Conservation (phyloP, 2,797 vertebrate genomes). For the Rhinogobio ventralis region DNA sequence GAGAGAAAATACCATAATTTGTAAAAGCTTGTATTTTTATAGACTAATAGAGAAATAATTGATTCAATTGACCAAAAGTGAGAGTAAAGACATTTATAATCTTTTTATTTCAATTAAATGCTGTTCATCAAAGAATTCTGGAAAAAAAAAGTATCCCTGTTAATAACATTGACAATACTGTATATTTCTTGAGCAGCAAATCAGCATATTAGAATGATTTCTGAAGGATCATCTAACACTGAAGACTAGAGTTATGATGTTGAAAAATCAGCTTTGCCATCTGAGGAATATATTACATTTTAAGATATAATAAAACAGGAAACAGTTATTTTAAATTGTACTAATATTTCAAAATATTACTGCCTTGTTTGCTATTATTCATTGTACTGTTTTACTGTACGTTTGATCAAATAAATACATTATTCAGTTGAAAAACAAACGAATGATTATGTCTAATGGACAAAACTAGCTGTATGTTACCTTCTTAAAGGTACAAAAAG, state of each 20-base stretch:
- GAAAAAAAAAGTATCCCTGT: no score
- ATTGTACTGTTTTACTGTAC: background rate
- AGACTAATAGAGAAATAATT: background rate
- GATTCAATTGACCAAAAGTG: no score
- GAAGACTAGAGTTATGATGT: background rate
- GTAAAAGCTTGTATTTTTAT: conserved; percentile 13
- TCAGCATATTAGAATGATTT: background rate
- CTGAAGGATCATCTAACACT: background rate
- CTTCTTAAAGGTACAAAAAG: background rate
- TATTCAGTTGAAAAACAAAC: background rate
- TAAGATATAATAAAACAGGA: background rate
- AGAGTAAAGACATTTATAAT: no score
- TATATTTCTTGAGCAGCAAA: no score
- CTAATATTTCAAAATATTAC: background rate
- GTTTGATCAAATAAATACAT: background rate
- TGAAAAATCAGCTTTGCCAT: background rate
- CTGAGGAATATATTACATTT: no score
- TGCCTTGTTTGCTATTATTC: no score
- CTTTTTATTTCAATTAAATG: no score
- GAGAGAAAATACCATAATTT: background rate
- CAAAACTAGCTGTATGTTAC: background rate
- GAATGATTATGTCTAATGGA: background rate
- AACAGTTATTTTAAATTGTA: background rate
- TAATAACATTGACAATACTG: no score
- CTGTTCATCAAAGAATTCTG: no score